Evolutionary conservation across 2,797 vertebrate species (phyloP), one percentile per base, ranked within the genome.

Genomic region (Pachyuromys duprasi): DNA sequence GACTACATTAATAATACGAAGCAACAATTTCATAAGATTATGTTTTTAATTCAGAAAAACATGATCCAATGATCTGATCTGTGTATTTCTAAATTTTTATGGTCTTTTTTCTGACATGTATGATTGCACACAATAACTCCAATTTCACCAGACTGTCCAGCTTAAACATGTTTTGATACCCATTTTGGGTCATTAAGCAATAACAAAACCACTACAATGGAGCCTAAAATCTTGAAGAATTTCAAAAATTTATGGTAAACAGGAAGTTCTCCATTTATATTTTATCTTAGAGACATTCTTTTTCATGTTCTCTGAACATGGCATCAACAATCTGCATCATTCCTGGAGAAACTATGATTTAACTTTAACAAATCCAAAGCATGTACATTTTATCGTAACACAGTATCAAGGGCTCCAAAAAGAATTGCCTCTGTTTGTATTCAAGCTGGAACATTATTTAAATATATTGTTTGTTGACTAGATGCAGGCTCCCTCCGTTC

Each of bases 381-480:
- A 12, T 84, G 78, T 75, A 12, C 86, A 83, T 96, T 96, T 95
- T 93, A 28, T 89, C 84, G 5, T 92, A 94, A 96, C 76, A 87
- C 63, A 57, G 2, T 81, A 45, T 70, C 80, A 97, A 86, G 36
- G 89, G 82, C 31, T 97, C 15, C 22, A 78, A 95, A 97, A 96
- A 84, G 63, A 6, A 53, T 95, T 97, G 92, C 39, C 42, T 96
- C 86, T 45, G 67, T 96, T 97, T 98, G 42, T 97, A 72, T 97
- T 93, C 94, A 96, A 97, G 53, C 67, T 97, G 86, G 20, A 88
- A 97, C 96, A 93, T 96, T 93, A 97, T 96, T 97, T 92, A 97
- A 98, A 96, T 97, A 87, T 65, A 65, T 79, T 93, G 67, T 92
- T 94, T 94, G 74, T 78, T 1, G 3, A 98, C 86, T 84, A 97